Base-by-base conservation (phyloP, 2,797 vertebrate species). In the Notamacropus eugenii region DNA sequence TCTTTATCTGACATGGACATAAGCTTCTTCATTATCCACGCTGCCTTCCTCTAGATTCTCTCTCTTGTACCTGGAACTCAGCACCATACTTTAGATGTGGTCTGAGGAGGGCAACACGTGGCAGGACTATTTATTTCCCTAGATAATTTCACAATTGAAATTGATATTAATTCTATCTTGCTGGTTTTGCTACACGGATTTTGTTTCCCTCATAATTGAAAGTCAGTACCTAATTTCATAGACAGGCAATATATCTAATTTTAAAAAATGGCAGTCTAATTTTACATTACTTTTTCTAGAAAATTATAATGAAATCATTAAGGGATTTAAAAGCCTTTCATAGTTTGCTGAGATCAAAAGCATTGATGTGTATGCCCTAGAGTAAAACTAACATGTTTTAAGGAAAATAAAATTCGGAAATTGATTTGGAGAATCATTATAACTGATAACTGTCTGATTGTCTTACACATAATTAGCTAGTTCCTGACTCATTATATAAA, bases 281-380 rank as follows among this genome's bases (percentile, higher is more conserved):
- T 97, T 96, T 93, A 97, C 92, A 97, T 95, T 62, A 62, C 92
- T 95, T 97, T 97, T 93, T 90, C 94, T 93, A 67, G 90, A 59
- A 94, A 94, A 96, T 54, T 91, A 28, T 93, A 96, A 96, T 82
- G 93, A 94, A 94, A 94, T 96, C 57, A 56, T 93, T 93, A 92
- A 52, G 50, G 55, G n/a, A 11, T 24, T 91, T 54, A 31, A 95
- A 92, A 52, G 9, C 54, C 62, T 92, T 96, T 93, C 55, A 91
- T 74, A 54, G 54, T 59, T 96, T 92, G 94, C 93, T 95, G 67
- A 94, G 74, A 93, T 96, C 52, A 94, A 96, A 97, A 95, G 90
- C 46, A 67, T 52, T 29, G 55, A 40, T 92, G 57, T 55, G 19
- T 31, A 59, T 58, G 91, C 91, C 93, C 55, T 92, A 93, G 54